Evolutionary conservation across 2,797 vertebrate species (phyloP).

Genomic region (Anguilla marmorata): DNA sequence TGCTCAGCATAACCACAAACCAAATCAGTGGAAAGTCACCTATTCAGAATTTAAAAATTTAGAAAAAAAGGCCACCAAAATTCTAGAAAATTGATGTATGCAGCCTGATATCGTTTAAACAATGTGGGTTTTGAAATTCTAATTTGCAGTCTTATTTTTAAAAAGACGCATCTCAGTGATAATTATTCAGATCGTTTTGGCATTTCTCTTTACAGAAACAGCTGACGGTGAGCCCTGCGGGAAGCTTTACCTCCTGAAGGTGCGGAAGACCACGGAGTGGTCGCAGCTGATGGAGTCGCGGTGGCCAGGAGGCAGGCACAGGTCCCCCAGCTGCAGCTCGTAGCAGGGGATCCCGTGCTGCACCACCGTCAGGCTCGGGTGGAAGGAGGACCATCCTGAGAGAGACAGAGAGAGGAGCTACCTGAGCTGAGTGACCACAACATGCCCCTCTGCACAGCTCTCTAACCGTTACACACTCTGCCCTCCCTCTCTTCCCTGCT

Average conservation of each 20-base stretch:
- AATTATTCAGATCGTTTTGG: background rate
- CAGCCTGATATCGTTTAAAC: background rate
- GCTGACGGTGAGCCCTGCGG: background rate
- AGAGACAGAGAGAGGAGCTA: background rate
- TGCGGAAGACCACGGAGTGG: constrained; percentile 99
- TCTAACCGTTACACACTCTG: background rate
- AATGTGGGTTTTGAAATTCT: background rate
- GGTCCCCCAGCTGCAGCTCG: constrained; percentile 92
- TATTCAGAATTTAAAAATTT: background rate
- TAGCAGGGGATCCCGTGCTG: constrained; percentile 99
- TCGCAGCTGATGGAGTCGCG: constrained; percentile 98
- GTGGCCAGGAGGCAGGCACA: constrained; percentile 98
- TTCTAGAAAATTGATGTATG: background rate
- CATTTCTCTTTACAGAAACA: background rate
- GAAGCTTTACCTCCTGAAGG: constrained; percentile 85
- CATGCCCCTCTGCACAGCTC: background rate
- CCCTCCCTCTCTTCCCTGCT: background rate
- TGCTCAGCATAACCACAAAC: background rate
- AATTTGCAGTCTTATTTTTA: background rate
- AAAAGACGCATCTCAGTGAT: background rate
- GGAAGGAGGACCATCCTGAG: constrained; percentile 97
- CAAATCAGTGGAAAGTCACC: background rate
- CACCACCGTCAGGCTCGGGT: constrained; percentile 98
- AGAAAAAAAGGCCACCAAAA: background rate
- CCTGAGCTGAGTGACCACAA: background rate